Evolutionary conservation across 2,888 invertebrate species (phyloP).

Genomic region (Xanthia icteritia): DNA sequence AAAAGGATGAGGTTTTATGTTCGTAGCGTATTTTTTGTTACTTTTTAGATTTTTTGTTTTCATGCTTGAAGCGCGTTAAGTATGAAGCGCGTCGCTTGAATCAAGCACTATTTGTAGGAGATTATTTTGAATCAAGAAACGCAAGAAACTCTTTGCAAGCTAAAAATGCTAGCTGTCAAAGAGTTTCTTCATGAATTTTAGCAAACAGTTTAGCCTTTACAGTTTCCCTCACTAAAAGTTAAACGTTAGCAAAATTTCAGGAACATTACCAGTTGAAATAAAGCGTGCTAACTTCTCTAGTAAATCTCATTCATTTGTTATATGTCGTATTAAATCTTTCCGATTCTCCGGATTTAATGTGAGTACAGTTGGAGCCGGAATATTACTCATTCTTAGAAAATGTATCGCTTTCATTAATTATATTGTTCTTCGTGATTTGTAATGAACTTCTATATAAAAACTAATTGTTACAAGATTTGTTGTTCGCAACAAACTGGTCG

Average conservation of each 20-base stretch:
- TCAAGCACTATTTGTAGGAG: no score
- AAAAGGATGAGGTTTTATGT: no score
- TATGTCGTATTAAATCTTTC: constrained; percentile 65
- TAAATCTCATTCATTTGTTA: constrained; percentile 63
- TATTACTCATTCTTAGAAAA: constrained; percentile 62
- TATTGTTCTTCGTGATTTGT: constrained; percentile 43
- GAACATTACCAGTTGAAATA: constrained; percentile 37
- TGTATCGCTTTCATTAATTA: constrained; percentile 59
- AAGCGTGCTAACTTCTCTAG: constrained; percentile 39
- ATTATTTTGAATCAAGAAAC: neutral
- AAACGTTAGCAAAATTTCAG: constrained; percentile 17
- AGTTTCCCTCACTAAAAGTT: constrained; percentile 14
- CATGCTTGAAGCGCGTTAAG: no score
- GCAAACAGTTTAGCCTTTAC: neutral
- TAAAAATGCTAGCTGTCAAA: neutral
- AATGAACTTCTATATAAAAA: constrained; percentile 28
- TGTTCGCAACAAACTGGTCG: neutral
- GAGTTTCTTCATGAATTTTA: neutral
- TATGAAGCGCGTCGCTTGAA: neutral
- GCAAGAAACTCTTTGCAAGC: no score
- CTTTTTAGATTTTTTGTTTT: no score
- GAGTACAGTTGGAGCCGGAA: constrained; percentile 28
- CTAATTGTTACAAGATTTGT: constrained; percentile 43
- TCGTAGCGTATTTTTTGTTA: no score
- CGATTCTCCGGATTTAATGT: constrained; percentile 46